Percentiles rank a stretch among this genome's conserved stretches.
Evolutionary conservation across 92 coral and sea anemone species (phyloP).

Genomic region (Pocillopora meandrina): DNA sequence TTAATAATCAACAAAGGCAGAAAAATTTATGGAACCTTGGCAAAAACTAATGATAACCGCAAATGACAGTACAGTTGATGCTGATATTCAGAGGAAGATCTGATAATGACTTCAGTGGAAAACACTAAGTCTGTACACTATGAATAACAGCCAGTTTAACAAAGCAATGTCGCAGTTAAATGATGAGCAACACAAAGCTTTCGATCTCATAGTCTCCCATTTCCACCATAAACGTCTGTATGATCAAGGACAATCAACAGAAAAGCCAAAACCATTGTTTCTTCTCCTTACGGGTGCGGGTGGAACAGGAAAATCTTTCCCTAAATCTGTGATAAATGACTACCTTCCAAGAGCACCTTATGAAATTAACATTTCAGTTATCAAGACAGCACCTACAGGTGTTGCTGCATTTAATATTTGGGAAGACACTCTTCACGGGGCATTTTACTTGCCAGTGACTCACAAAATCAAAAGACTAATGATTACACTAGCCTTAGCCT

Average conservation of each 20-base stretch:
- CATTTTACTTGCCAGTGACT: too few relatives aligned
- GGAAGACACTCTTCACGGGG: too few relatives aligned
- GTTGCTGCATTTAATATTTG: conserved; percentile 25
- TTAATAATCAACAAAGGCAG: too few relatives aligned
- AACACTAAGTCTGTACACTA: conserved; percentile 13
- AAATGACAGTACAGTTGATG: too few relatives aligned
- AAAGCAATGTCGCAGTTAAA: background rate
- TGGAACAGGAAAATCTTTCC: conserved; percentile 4
- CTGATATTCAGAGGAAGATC: too few relatives aligned
- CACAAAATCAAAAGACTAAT: too few relatives aligned
- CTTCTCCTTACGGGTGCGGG: conserved; percentile 10
- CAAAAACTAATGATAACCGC: background rate
- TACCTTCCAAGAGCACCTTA: background rate
- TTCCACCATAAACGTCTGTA: background rate
- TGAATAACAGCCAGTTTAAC: conserved; percentile 12
- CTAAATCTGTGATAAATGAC: background rate
- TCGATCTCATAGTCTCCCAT: background rate
- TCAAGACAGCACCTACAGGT: conserved; percentile 32
- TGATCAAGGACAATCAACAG: background rate
- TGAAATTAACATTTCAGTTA: background rate
- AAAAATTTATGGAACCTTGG: conserved; percentile 11
- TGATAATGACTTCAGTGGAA: too few relatives aligned
- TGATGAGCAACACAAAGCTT: conserved; percentile 25
- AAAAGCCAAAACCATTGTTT: conserved; percentile 16
- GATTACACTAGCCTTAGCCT: background rate